Evolutionary conservation across 2,113 vertebrate genomes (phyloP).

Genomic region (Cynocephalus volans): DNA sequence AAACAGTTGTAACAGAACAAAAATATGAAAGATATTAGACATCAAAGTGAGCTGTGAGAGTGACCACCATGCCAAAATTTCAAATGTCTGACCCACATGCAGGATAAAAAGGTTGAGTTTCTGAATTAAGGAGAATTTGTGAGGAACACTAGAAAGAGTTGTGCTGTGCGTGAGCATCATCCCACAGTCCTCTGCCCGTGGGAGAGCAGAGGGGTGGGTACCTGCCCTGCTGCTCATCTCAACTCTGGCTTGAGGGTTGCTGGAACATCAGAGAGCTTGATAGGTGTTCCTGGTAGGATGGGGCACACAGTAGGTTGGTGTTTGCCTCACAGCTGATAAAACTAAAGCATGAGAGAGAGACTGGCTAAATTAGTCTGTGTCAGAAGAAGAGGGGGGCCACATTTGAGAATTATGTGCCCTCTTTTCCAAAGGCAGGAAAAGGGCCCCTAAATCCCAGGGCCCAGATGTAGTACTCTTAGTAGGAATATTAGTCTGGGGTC

Average conservation of each 20-base stretch:
- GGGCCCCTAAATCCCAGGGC: background rate
- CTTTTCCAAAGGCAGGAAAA: background rate
- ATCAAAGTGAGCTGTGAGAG: background rate
- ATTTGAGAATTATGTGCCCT: background rate
- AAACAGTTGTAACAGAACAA: background rate
- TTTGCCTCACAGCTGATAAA: background rate
- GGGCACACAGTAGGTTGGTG: background rate
- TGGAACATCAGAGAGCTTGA: background rate
- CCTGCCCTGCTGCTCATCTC: background rate
- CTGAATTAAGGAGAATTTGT: background rate
- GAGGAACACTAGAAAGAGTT: background rate
- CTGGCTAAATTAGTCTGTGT: background rate
- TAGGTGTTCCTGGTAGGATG: background rate
- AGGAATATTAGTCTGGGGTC: background rate
- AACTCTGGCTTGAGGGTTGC: background rate
- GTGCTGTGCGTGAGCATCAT: background rate
- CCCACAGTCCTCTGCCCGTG: rapidly evolving
- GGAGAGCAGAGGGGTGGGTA: background rate
- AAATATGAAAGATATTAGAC: background rate
- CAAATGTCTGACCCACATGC: background rate
- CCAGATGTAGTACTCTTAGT: background rate
- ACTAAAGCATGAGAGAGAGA: background rate
- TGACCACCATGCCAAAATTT: background rate
- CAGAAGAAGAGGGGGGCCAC: background rate
- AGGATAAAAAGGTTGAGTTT: background rate